A percentile compares a stretch with the other conserved stretches of the same genome.
These are phyloP conservation scores for Cheilosia vulpina DNA, from an alignment of 2,888 invertebrate genomes.

Conservation along the genomic window DNA sequence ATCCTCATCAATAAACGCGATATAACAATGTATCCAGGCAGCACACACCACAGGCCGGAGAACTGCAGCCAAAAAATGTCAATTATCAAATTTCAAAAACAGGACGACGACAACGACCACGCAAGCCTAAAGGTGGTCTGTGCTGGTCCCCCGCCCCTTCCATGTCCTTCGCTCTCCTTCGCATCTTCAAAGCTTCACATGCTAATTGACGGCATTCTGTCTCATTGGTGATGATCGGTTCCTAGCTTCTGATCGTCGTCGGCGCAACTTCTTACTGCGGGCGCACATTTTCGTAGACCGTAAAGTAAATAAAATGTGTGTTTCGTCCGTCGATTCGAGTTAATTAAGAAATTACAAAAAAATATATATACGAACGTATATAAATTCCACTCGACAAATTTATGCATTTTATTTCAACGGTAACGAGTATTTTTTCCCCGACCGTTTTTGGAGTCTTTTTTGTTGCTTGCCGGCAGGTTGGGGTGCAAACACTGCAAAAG, in stretches of 20 bases:
- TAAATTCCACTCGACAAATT: slow-evolving; percentile 75
- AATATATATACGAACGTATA: background rate
- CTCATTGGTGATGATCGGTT: slow-evolving; percentile 59
- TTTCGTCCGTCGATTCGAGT: slow-evolving; percentile 71
- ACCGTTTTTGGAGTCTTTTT: background rate
- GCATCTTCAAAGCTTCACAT: slow-evolving; percentile 44
- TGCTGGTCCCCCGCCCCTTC: slow-evolving; percentile 1
- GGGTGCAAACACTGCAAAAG: slow-evolving; percentile 47
- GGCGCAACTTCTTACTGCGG: background rate
- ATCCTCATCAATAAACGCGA: background rate
- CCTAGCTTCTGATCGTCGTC: background rate
- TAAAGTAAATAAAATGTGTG: slow-evolving; percentile 64
- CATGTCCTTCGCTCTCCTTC: slow-evolving; percentile 20
- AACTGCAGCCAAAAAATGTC: slow-evolving; percentile 23
- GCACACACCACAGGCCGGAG: slow-evolving; percentile 2
- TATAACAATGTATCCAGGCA: slow-evolving; percentile 12
- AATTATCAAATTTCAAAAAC: slow-evolving; percentile 72
- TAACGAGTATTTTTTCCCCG: slow-evolving; percentile 44
- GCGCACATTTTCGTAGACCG: slow-evolving; percentile 22
- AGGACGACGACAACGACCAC: slow-evolving; percentile 5
- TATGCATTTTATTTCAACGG: slow-evolving; percentile 74
- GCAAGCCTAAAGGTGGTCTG: slow-evolving; percentile 48
- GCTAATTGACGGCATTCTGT: slow-evolving; percentile 73
- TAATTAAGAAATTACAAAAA: slow-evolving; percentile 78
- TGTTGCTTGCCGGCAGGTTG: slow-evolving; percentile 5